A percentile compares a stretch with the other conserved stretches of the same genome.
phyloP scores from a whole-genome alignment of 2,888 invertebrate genomes.

The Luperina testacea region DNA sequence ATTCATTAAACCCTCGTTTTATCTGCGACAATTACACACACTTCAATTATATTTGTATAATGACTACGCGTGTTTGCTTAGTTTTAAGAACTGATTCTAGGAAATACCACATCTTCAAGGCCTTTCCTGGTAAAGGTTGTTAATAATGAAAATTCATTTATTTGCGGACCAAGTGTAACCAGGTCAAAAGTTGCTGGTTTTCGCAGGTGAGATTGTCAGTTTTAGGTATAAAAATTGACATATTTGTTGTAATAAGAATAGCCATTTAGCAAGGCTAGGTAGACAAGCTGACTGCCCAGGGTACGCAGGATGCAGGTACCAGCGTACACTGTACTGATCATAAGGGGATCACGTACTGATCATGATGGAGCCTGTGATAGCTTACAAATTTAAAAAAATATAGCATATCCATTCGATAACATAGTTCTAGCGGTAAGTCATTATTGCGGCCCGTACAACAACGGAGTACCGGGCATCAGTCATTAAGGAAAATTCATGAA shows the following conservation, averaged over 20 bases:
- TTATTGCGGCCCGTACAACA: background rate
- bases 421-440: background rate
- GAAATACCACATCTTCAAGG: conserved; percentile 46
- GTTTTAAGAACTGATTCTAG: conserved; percentile 26
- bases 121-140: conserved; percentile 9
- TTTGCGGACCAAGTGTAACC: background rate
- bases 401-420: background rate
- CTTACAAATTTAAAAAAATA: background rate
- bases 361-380: background rate
- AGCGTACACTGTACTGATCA: background rate
- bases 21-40: conserved; percentile 51
- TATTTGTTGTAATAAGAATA: background rate
- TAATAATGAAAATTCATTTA: background rate
- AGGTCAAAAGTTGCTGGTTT: background rate
- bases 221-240: background rate
- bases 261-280: background rate
- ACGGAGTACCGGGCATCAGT: background rate
- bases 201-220: background rate
- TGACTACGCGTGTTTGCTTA: conserved; percentile 34
- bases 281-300: background rate
- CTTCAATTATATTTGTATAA: conserved; percentile 59
- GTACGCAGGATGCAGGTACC: background rate
- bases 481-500: background rate
- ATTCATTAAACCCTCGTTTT: conserved; percentile 41
- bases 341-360: too few relatives aligned